Percentiles rank a stretch among this genome's conserved stretches.
phyloP scores from a whole-genome alignment of 2,797 vertebrate species.

The Huso huso region DNA sequence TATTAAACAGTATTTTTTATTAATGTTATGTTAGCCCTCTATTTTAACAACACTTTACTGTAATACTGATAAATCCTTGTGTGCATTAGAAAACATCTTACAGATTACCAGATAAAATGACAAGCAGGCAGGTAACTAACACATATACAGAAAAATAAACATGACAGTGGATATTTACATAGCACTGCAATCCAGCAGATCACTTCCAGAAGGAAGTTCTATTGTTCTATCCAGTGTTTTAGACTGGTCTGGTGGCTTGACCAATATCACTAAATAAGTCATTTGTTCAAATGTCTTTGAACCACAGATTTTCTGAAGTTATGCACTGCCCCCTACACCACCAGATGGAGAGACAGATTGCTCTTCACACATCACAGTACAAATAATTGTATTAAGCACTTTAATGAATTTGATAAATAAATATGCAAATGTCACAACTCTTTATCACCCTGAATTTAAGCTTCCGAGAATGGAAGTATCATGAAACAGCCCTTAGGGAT shows the following conservation, averaged over 20 bases:
- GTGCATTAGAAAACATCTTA: neutral
- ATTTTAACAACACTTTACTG: no score
- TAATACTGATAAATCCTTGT: neutral
- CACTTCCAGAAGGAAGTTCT: neutral
- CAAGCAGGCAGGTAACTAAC: neutral
- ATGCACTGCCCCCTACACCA: no score
- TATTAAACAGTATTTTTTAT: no score
- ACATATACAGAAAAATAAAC: neutral
- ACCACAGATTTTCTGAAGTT: no score
- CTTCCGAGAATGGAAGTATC: slow-evolving; percentile 36
- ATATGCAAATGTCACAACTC: slow-evolving; percentile 49
- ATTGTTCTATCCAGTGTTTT: neutral
- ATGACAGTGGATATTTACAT: neutral
- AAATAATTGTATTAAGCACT: slow-evolving; percentile 42
- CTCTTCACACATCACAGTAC: slow-evolving; percentile 43
- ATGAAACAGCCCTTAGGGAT: slow-evolving; percentile 32
- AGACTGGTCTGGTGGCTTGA: no score
- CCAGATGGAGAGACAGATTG: neutral
- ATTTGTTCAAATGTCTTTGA: no score
- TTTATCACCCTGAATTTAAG: slow-evolving; percentile 39
- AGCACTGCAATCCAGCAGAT: neutral
- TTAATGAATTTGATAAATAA: slow-evolving; percentile 46
- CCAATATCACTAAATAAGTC: no score
- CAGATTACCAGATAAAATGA: neutral
- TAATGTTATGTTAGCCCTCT: no score